Percentiles rank a stretch among this genome's conserved stretches.
Conservation (phyloP, 2,797 vertebrate genomes). For the Chaetophractus vellerosus region DNA sequence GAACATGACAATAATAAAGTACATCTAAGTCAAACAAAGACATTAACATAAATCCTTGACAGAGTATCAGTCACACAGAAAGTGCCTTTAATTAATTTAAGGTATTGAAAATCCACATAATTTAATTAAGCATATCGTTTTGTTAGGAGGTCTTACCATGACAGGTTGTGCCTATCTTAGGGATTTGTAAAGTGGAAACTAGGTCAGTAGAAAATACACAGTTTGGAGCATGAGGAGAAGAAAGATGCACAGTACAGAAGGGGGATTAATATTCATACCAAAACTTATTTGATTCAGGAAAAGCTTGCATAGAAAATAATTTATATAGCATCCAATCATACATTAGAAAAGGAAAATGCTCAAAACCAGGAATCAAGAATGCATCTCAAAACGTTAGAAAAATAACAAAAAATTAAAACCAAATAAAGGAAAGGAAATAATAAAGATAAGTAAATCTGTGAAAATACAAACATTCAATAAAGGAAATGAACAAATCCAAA, state of each 20-base stretch:
- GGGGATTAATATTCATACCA: not conserved
- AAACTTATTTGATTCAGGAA: not conserved
- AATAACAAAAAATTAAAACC: slow-evolving; percentile 19
- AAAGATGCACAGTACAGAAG: not conserved
- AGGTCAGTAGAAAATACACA: not conserved
- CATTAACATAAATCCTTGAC: not conserved
- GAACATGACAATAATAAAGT: not conserved
- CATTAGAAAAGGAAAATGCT: not conserved
- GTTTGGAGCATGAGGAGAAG: not conserved
- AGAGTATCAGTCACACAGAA: not conserved
- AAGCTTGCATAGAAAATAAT: not conserved
- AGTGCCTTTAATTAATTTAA: not conserved
- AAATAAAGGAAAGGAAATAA: not conserved
- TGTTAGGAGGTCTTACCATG: not conserved
- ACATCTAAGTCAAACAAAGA: not conserved
- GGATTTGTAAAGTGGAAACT: not conserved
- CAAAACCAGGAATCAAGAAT: not conserved
- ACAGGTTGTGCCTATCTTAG: not conserved
- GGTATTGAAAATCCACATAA: not conserved
- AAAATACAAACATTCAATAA: not conserved
- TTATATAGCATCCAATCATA: not conserved
- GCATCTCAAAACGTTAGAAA: not conserved
- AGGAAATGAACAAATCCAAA: not conserved
- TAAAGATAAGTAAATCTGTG: not conserved
- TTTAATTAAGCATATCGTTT: not conserved